phyloP scores from a whole-genome alignment of 2,888 invertebrate genomes.

The Dynastes tityus region DNA sequence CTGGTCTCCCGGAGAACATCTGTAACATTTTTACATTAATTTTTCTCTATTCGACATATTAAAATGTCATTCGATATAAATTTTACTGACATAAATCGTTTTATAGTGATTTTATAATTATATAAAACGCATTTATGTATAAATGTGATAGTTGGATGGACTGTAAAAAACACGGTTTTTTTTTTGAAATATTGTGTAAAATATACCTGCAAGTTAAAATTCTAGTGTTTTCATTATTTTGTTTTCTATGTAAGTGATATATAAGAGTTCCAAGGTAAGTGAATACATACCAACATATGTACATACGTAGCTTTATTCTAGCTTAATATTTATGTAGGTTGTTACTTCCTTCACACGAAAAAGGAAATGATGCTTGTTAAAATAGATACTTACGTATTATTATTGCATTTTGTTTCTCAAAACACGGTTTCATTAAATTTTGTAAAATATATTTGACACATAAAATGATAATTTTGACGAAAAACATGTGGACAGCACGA shows the following conservation, averaged over 20 bases:
- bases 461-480: too few relatives aligned
- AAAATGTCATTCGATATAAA: background rate
- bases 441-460: too few relatives aligned
- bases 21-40: conserved; percentile 47
- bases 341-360: conserved; percentile 16
- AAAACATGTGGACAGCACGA: too few relatives aligned
- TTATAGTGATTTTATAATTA: conserved; percentile 9
- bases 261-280: conserved; percentile 18
- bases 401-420: too few relatives aligned
- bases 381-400: background rate
- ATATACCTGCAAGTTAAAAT: conserved; percentile 22
- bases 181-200: conserved; percentile 30
- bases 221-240: conserved; percentile 17
- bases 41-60: conserved; percentile 6
- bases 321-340: conserved; percentile 13
- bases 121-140: conserved; percentile 22
- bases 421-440: too few relatives aligned
- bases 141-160: background rate
- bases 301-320: conserved; percentile 1
- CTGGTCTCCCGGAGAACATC: conserved; percentile 50
- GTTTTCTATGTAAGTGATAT: background rate
- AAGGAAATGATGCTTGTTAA: background rate
- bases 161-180: conserved; percentile 10
- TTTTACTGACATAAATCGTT: conserved; percentile 11
- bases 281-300: background rate